These are phyloP conservation scores for Holotrichia oblita DNA, from an alignment of 1,140 invertebrate genomes.

Conservation along the genomic window DNA sequence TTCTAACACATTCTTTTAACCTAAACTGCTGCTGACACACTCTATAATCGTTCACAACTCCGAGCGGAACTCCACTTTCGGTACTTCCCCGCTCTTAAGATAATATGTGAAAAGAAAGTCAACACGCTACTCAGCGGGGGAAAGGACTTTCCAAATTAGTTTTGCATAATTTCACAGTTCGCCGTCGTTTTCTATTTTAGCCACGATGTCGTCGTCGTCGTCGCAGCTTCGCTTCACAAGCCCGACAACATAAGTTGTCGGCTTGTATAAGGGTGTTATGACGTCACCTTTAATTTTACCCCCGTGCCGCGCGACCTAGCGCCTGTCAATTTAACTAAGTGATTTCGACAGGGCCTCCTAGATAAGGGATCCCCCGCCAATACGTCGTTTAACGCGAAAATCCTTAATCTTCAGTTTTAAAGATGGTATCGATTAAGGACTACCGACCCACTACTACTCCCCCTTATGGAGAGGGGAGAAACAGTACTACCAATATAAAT, in stretches of 20 bases:
- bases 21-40: too few relatives aligned
- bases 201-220: background rate
- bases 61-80: too few relatives aligned
- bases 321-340: conserved; percentile 33
- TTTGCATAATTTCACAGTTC: conserved; percentile 17
- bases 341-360: conserved; percentile 17
- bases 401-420: conserved; percentile 11
- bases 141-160: conserved; percentile 11
- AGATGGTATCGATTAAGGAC: background rate
- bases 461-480: too few relatives aligned
- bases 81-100: background rate
- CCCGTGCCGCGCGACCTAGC: background rate
- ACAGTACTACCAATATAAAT: too few relatives aligned
- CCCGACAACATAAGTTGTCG: conserved; percentile 21
- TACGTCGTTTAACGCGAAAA: background rate
- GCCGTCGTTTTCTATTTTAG: conserved; percentile 5
- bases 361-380: background rate
- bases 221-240: too few relatives aligned
- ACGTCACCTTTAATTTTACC: background rate
- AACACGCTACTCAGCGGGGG: background rate
- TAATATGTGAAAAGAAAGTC: conserved; percentile 9
- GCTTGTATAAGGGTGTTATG: conserved; percentile 11
- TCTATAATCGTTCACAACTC: too few relatives aligned
- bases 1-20: too few relatives aligned
- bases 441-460: background rate